These are phyloP conservation scores for Gymnoscopelus microlampas DNA, from an alignment of 2,797 vertebrate species.

Conservation along the genomic window DNA sequence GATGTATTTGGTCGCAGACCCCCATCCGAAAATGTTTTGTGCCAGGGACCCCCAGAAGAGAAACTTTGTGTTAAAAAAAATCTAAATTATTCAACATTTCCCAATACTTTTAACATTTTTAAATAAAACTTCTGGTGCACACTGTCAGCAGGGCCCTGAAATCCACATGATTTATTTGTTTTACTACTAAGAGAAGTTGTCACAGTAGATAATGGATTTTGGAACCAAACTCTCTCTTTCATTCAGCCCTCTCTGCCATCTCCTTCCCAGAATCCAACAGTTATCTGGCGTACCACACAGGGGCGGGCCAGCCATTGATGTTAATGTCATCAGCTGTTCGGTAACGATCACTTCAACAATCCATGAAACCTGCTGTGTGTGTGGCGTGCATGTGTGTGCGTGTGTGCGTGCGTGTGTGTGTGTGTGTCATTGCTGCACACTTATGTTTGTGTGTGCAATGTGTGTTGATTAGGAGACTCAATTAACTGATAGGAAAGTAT, in stretches of 20 bases:
- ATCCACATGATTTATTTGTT: too few species aligned
- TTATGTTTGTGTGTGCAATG: constrained; percentile 4
- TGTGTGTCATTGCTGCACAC: neutral
- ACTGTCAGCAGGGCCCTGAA: too few species aligned
- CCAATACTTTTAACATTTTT: too few species aligned
- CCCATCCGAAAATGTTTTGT: too few species aligned
- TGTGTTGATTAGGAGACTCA: constrained; percentile 68
- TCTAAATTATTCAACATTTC: too few species aligned
- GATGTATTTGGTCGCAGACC: too few species aligned
- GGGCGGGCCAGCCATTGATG: constrained; percentile 42
- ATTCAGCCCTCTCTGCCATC: constrained; percentile 1
- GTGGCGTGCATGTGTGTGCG: neutral
- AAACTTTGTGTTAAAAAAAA: too few species aligned
- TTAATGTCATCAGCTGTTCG: constrained; percentile 46
- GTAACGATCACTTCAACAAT: constrained; percentile 68
- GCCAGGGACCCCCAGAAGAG: too few species aligned
- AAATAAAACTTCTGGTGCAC: too few species aligned
- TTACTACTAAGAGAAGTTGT: too few species aligned
- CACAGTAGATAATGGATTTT: neutral
- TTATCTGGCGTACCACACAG: constrained; percentile 1
- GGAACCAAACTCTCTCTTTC: neutral
- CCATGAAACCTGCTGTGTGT: constrained; percentile 56
- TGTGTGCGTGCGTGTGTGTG: constrained; percentile 21
- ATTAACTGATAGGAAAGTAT: constrained; percentile 69
- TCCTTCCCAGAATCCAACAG: constrained; percentile 1